Evolutionary conservation across 2,888 invertebrate genomes (phyloP).

Genomic region (Tridacna crocea): DNA sequence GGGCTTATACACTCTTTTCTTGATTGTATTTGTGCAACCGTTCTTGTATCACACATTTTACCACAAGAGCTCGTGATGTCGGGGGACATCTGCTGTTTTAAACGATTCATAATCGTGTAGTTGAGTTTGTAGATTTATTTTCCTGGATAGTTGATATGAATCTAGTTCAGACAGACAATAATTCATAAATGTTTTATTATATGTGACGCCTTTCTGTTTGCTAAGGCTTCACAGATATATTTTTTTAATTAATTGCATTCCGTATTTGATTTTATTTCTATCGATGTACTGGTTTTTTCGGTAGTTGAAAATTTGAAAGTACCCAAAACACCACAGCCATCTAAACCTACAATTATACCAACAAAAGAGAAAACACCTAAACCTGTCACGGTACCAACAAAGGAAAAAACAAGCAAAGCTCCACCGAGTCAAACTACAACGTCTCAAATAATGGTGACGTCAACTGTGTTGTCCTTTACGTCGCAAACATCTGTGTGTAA

Average conservation of each 20-base stretch:
- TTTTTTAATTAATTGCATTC: neutral
- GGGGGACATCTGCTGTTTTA: too few species aligned
- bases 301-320: conserved; percentile 41
- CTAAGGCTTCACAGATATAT: neutral
- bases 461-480: conserved; percentile 4
- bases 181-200: too few species aligned
- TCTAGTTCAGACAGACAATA: too few species aligned
- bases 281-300: conserved; percentile 28
- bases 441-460: conserved; percentile 1
- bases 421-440: neutral
- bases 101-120: too few species aligned
- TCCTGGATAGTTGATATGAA: too few species aligned
- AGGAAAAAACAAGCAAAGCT: neutral
- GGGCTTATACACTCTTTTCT: too few species aligned
- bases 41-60: too few species aligned
- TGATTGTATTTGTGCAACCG: too few species aligned
- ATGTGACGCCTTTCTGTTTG: too few species aligned
- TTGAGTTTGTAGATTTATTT: too few species aligned
- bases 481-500: conserved; percentile 33
- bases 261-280: neutral
- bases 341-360: neutral
- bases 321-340: conserved; percentile 8
- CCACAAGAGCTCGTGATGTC: too few species aligned
- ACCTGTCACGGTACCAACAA: conserved; percentile 2
- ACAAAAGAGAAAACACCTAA: conserved; percentile 3